phyloP scores from a whole-genome alignment of 2,888 invertebrate species.

The Camptogramma bilineatum region DNA sequence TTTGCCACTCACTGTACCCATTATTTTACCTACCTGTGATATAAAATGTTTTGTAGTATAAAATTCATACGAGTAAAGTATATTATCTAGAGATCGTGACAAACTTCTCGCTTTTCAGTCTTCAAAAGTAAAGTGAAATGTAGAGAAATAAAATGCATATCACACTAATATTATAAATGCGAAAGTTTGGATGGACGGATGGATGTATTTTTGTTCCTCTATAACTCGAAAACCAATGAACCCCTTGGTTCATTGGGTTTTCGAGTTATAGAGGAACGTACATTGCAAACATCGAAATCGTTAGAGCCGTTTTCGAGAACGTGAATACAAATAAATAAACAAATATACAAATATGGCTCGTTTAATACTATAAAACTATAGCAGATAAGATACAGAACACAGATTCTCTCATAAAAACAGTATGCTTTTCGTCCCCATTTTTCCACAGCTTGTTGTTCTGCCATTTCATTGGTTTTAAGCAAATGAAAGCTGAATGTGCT shows the following conservation, averaged over 20 bases:
- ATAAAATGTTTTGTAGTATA: slow-evolving; percentile 23
- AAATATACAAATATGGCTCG: too few relatives aligned
- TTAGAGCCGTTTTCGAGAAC: too few relatives aligned
- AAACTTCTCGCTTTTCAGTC: background rate
- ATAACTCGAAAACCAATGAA: too few relatives aligned
- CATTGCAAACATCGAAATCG: too few relatives aligned
- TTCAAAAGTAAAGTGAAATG: background rate
- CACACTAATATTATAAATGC: too few relatives aligned
- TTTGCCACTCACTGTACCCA: slow-evolving; percentile 13
- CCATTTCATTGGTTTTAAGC: background rate
- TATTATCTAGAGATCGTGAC: background rate
- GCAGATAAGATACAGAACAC: background rate
- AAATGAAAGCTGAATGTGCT: background rate
- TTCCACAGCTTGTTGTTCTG: background rate
- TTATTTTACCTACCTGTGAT: slow-evolving; percentile 13
- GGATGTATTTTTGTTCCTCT: too few relatives aligned
- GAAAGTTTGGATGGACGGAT: too few relatives aligned
- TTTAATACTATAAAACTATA: background rate
- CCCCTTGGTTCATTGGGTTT: too few relatives aligned
- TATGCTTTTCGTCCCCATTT: background rate
- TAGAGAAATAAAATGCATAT: background rate
- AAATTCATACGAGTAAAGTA: slow-evolving; percentile 19
- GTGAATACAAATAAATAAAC: too few relatives aligned
- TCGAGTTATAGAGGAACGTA: too few relatives aligned
- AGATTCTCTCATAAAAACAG: background rate